Evolutionary conservation across 2,113 vertebrate genomes (phyloP).

Genomic region (Cavia aperea): DNA sequence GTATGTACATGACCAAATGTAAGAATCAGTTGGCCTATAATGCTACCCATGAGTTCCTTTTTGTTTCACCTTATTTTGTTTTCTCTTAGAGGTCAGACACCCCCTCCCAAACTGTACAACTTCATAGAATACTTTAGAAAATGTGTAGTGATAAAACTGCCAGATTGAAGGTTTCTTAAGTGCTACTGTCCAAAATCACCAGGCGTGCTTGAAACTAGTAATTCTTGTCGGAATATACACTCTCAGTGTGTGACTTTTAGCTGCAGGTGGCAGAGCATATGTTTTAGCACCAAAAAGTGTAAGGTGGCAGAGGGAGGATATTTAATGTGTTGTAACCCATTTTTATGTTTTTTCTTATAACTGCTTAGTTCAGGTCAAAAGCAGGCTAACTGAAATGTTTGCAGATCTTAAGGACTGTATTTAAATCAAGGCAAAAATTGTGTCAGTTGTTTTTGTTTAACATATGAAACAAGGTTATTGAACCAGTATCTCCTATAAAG

Average conservation of each 20-base stretch:
- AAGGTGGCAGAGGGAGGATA: constrained; percentile 61
- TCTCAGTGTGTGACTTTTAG: constrained; percentile 72
- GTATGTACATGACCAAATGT: neutral
- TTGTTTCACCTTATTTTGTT: constrained; percentile 52
- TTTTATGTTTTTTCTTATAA: constrained; percentile 59
- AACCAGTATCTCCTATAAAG: constrained; percentile 2
- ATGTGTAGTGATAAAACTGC: constrained; percentile 67
- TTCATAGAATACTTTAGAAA: constrained; percentile 72
- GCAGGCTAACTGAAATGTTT: constrained; percentile 46
- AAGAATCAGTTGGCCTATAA: constrained; percentile 32
- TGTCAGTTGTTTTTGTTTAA: constrained; percentile 46
- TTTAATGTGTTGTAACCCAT: constrained; percentile 67
- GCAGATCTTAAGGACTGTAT: constrained; percentile 11
- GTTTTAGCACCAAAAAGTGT: constrained; percentile 70
- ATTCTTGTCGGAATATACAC: constrained; percentile 72
- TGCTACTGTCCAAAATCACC: constrained; percentile 76
- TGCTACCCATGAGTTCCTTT: constrained; percentile 31
- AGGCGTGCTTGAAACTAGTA: constrained; percentile 72
- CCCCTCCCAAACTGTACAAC: constrained; percentile 49
- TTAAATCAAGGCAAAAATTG: constrained; percentile 29
- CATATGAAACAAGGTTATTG: constrained; percentile 16
- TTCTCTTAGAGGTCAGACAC: constrained; percentile 59
- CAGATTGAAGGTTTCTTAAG: constrained; percentile 77
- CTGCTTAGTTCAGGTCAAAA: constrained; percentile 48
- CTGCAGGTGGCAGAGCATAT: constrained; percentile 74